Base-by-base conservation (phyloP, 2,888 invertebrate genomes). In the Pyrrhosoma nymphula region DNA sequence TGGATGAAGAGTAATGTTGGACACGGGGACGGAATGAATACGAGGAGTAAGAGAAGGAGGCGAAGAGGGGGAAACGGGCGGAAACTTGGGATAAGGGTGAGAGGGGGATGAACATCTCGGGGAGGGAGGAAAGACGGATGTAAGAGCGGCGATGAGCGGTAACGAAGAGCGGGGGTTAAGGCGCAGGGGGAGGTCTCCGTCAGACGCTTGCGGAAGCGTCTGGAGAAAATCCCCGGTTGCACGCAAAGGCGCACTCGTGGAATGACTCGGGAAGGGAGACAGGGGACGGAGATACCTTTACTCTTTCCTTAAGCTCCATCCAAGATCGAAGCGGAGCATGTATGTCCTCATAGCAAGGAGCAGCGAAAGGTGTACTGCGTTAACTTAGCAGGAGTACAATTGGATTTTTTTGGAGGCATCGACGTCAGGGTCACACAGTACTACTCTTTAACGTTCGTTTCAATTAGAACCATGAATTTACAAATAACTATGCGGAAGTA, bases 1-100 rank as follows among this genome's bases (percentile, higher is more conserved):
- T 4, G 82, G 82, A 82, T 82, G 82, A 82, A 82, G 82, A 82
- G 82, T 82, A 18, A 82, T 82, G 82, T 35, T 35, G 82, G 82
- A 82, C 3, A 26, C 30, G 35, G 35, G 35, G 35, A 35, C 16
- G 82, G 82, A 82, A 82, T 82, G 35, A 82, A 82, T 18, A 16
- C 1, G 35, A 82, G 82, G 26, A 82, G 16, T 10, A 26, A 0
- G 8, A 8, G 30, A 30, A 35, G 82, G 35, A 82, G 82, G 16
- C 14, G 16, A 82, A 14, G 82, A 69, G n/a, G 69, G 26, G 69
- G 4, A n/a, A 23, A 26, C 26, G 26, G 69, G 69, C 26, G 69
- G n/a, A 69, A 69, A 47, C 47, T 69, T 26, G 69, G 26, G 69
- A 12, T 10, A 26, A n/a, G 69, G n/a, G n/a, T 8, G 82, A 16